phyloP scores from a whole-genome alignment of 92 coral and sea anemone genomes.

The Heliopora coerulea region DNA sequence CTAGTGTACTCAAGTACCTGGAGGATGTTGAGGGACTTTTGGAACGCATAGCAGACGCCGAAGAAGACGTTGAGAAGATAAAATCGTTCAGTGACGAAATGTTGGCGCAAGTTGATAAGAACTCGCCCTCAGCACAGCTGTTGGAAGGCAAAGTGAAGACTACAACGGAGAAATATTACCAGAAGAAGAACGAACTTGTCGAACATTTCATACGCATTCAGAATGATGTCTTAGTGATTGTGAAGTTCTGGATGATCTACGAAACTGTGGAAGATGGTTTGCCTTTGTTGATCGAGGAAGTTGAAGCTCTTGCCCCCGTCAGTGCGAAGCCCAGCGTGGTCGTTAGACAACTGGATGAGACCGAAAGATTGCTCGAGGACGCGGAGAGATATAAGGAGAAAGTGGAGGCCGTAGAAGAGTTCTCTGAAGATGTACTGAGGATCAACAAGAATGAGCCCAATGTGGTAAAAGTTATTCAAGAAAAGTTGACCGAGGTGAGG shows the following conservation, averaged over 20 bases:
- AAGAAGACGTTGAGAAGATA: constrained; percentile 67
- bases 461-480: constrained; percentile 65
- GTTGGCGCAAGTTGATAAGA: constrained; percentile 72
- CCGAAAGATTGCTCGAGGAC: constrained; percentile 49
- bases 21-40: constrained; percentile 62
- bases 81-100: constrained; percentile 64
- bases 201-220: constrained; percentile 66
- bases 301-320: constrained; percentile 64
- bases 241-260: constrained; percentile 76
- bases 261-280: constrained; percentile 81
- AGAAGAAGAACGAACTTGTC: constrained; percentile 57
- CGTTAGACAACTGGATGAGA: constrained; percentile 72
- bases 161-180: constrained; percentile 54
- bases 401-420: constrained; percentile 30
- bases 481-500: constrained; percentile 64
- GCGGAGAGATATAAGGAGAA: constrained; percentile 39
- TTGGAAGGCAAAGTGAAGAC: constrained; percentile 68
- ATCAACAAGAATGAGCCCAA: constrained; percentile 32
- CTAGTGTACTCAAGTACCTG: constrained; percentile 60
- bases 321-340: constrained; percentile 74
- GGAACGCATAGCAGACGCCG: constrained; percentile 71
- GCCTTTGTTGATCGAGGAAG: constrained; percentile 64
- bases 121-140: constrained; percentile 62
- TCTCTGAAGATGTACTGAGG: constrained; percentile 16
- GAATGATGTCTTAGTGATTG: constrained; percentile 61